These are phyloP conservation scores for Gadopsis marmoratus DNA, from an alignment of 2,797 vertebrate species.

Conservation along the genomic window DNA sequence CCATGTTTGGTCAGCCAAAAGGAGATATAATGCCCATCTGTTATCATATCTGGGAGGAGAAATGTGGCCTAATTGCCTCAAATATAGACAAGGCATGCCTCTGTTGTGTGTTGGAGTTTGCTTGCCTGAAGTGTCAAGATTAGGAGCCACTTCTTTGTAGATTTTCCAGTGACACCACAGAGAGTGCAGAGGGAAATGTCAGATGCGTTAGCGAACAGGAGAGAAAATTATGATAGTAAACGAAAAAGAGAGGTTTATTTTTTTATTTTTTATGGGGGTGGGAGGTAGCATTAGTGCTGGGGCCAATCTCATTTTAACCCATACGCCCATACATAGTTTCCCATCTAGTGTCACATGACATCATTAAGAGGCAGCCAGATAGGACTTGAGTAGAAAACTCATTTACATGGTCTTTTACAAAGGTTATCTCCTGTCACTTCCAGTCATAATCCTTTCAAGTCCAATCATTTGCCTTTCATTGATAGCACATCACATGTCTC, in stretches of 20 bases:
- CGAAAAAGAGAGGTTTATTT: slow-evolving; percentile 19
- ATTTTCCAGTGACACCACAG: slow-evolving; percentile 74
- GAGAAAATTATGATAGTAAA: slow-evolving; percentile 1
- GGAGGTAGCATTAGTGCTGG: slow-evolving; percentile 6
- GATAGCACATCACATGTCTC: slow-evolving; percentile 69
- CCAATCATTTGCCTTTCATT: slow-evolving; percentile 79
- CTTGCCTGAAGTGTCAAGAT: slow-evolving; percentile 83
- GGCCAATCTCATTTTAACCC: slow-evolving; percentile 62
- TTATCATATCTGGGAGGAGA: slow-evolving; percentile 84
- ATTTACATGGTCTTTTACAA: slow-evolving; percentile 85
- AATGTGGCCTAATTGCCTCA: slow-evolving; percentile 86
- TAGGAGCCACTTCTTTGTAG: slow-evolving; percentile 78
- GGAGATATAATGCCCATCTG: slow-evolving; percentile 84
- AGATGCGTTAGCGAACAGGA: slow-evolving; percentile 12
- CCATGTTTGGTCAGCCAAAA: slow-evolving; percentile 86
- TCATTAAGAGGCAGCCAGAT: slow-evolving; percentile 79
- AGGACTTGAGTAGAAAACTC: slow-evolving; percentile 79
- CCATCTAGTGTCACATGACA: slow-evolving; percentile 74
- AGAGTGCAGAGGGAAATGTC: slow-evolving; percentile 49
- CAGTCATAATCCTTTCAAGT: slow-evolving; percentile 80
- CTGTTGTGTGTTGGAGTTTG: slow-evolving; percentile 76
- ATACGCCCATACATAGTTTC: slow-evolving; percentile 55
- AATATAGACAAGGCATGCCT: slow-evolving; percentile 80
- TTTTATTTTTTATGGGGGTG: neutral
- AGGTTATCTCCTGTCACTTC: slow-evolving; percentile 83